Conservation (phyloP, 1,140 invertebrate species). For the Atta texana region DNA sequence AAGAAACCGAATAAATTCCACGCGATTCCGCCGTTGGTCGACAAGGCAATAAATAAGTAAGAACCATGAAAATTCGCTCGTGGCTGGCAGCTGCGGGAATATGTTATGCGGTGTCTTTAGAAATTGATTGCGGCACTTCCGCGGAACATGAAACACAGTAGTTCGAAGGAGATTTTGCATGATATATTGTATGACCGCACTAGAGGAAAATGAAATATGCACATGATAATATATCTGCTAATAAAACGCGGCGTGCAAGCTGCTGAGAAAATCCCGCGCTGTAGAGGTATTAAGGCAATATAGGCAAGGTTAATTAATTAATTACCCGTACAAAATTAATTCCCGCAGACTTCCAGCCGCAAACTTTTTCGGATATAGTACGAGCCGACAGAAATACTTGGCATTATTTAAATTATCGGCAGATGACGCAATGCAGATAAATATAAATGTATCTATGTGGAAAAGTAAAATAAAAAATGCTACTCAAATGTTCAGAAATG, state of each 20-base stretch:
- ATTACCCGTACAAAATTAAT: conserved; percentile 38
- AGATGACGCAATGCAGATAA: not conserved
- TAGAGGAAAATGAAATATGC: conserved; percentile 46
- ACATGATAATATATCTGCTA: conserved; percentile 54
- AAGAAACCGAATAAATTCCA: conserved; percentile 74
- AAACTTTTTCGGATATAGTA: not conserved
- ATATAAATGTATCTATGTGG: conserved; percentile 7
- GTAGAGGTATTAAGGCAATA: conserved; percentile 17
- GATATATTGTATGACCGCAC: conserved; percentile 34
- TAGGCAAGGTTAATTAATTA: conserved; percentile 42
- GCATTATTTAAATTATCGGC: conserved; percentile 20
- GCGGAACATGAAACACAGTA: conserved; percentile 41
- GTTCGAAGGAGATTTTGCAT: conserved; percentile 38
- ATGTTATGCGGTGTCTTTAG: conserved; percentile 50
- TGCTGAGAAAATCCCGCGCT: conserved; percentile 27
- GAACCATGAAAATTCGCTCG: conserved; percentile 25
- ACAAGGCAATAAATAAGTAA: conserved; percentile 30
- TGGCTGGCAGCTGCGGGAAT: conserved; percentile 31
- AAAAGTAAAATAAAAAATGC: too few species aligned
- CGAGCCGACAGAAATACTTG: not conserved
- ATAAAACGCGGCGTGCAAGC: conserved; percentile 40
- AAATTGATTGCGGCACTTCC: conserved; percentile 56
- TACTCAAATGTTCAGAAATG: too few species aligned
- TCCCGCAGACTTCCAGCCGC: not conserved
- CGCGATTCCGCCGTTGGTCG: conserved; percentile 30